phyloP scores from a whole-genome alignment of 2,888 invertebrate species.

The Meganola albula region DNA sequence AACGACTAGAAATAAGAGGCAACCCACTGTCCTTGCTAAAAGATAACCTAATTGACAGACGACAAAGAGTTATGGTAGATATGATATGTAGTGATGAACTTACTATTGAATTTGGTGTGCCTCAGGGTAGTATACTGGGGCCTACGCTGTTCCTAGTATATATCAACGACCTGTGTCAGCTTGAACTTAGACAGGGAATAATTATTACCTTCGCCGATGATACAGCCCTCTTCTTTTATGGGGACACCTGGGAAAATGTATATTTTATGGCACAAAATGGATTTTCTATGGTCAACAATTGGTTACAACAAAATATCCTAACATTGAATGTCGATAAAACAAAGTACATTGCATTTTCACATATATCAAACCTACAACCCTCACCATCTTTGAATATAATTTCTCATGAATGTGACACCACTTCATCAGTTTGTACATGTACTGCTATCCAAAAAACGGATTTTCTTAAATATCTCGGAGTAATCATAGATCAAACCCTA shows the following conservation, averaged over 20 bases:
- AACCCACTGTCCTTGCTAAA: too few species aligned
- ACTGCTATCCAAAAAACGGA: too few species aligned
- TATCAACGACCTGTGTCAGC: constrained; percentile 9
- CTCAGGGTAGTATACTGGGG: too few species aligned
- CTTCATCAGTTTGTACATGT: too few species aligned
- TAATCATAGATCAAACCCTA: not conserved
- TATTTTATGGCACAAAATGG: constrained; percentile 3
- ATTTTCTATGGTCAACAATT: constrained; percentile 1
- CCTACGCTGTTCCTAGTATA: constrained; percentile 8
- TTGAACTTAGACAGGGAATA: not conserved
- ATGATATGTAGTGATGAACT: too few species aligned
- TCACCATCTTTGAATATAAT: not conserved
- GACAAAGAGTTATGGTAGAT: too few species aligned
- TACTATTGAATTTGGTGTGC: too few species aligned
- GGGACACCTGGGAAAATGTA: constrained; percentile 4
- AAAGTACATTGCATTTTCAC: constrained; percentile 1
- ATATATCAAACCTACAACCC: not conserved
- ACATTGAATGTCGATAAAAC: constrained; percentile 6
- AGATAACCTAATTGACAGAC: too few species aligned
- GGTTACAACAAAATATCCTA: constrained; percentile 8
- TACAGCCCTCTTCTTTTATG: constrained; percentile 10
- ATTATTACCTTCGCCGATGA: constrained; percentile 12
- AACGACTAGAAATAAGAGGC: too few species aligned
- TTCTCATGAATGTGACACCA: not conserved
- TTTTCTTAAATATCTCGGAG: constrained; percentile 1